These are phyloP conservation scores for Fistularia commersonii DNA, from an alignment of 2,797 vertebrate genomes.

Conservation along the genomic window DNA sequence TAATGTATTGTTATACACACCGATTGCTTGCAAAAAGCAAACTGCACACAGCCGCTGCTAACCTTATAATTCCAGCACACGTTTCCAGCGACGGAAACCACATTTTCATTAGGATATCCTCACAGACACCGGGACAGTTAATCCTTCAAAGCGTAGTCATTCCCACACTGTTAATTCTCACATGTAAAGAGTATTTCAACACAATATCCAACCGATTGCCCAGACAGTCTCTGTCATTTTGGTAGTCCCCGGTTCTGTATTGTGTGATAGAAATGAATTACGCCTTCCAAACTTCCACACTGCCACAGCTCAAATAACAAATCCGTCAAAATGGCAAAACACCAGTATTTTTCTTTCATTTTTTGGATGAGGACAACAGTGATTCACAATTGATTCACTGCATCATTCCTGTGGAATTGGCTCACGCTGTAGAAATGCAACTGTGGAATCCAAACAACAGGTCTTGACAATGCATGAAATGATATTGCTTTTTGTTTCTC, in stretches of 20 bases:
- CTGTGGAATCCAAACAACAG: slow-evolving; percentile 49
- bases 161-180: slow-evolving; percentile 23
- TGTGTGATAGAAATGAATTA: slow-evolving; percentile 50
- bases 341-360: slow-evolving; percentile 22
- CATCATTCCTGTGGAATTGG: slow-evolving; percentile 49
- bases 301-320: slow-evolving; percentile 53
- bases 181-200: slow-evolving; percentile 17
- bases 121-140: slow-evolving; percentile 22
- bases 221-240: slow-evolving; percentile 35
- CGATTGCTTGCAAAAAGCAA: slow-evolving; percentile 41
- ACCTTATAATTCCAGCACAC: slow-evolving; percentile 5
- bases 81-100: slow-evolving; percentile 8
- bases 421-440: slow-evolving; percentile 45
- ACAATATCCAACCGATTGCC: slow-evolving; percentile 28
- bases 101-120: slow-evolving; percentile 19
- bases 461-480: slow-evolving; percentile 75
- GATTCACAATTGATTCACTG: slow-evolving; percentile 57
- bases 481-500: slow-evolving; percentile 91
- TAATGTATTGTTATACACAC: slow-evolving; percentile 52
- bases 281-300: slow-evolving; percentile 40
- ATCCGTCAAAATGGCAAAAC: slow-evolving; percentile 50
- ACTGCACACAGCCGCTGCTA: slow-evolving; percentile 9
- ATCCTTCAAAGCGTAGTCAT: slow-evolving; percentile 31
- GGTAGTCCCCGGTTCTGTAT: slow-evolving; percentile 37
- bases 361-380: slow-evolving; percentile 34